phyloP scores from a whole-genome alignment of 2,888 invertebrate species.

The Phlogophora meticulosa region DNA sequence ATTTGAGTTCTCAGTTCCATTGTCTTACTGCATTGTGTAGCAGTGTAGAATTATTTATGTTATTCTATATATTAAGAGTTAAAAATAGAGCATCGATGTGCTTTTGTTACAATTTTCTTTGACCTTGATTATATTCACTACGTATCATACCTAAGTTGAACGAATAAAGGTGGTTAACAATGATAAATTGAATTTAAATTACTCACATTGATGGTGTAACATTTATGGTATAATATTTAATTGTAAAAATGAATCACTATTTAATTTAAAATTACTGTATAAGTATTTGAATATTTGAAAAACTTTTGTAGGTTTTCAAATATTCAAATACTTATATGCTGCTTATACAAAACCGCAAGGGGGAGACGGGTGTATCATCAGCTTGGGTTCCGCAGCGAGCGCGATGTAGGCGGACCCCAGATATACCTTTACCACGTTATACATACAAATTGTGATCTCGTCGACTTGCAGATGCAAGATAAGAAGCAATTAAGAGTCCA shows the following conservation, averaged over 20 bases:
- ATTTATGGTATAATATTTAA: background rate
- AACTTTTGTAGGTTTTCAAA: too few species aligned
- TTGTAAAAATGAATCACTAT: slow-evolving; percentile 3
- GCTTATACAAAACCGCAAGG: slow-evolving; percentile 23
- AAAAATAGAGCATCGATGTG: background rate
- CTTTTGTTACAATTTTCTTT: slow-evolving; percentile 3
- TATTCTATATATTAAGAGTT: slow-evolving; percentile 3
- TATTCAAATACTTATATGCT: too few species aligned
- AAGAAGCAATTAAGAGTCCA: slow-evolving; percentile 80
- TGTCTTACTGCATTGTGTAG: slow-evolving; percentile 35
- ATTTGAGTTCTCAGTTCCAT: slow-evolving; percentile 37
- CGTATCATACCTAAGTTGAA: background rate
- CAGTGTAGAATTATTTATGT: slow-evolving; percentile 27
- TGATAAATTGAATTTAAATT: slow-evolving; percentile 14
- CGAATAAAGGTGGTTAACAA: background rate
- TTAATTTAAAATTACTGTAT: slow-evolving; percentile 15
- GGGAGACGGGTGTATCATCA: slow-evolving; percentile 4
- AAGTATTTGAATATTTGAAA: too few species aligned
- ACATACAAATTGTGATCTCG: slow-evolving; percentile 76
- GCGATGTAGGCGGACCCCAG: slow-evolving; percentile 43
- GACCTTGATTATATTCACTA: slow-evolving; percentile 6
- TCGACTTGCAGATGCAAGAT: slow-evolving; percentile 76
- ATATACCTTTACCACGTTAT: slow-evolving; percentile 38
- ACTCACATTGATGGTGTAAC: background rate
- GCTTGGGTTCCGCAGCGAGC: slow-evolving; percentile 6